Conservation (phyloP, 2,888 invertebrate species). For the Sarcophaga carnaria region DNA sequence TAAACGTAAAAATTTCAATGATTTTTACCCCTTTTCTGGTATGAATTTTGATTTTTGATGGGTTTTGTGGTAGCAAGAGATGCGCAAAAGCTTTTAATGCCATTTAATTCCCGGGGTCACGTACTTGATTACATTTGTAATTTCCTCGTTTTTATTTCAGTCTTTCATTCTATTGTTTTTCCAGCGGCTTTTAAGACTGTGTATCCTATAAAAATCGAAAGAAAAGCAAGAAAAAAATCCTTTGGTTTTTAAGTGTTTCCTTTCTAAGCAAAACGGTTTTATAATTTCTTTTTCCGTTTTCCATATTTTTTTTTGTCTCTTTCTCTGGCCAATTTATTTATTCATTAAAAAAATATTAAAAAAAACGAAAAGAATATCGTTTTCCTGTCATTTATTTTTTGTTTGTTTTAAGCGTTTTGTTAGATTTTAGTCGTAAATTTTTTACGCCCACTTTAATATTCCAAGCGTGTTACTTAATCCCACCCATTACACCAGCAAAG, state of each 20-base stretch:
- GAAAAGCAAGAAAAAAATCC: constrained; percentile 16
- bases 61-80: background rate
- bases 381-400: background rate
- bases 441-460: constrained; percentile 71
- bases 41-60: background rate
- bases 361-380: background rate
- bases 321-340: constrained; percentile 41
- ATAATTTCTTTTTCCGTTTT: constrained; percentile 30
- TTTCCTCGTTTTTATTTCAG: constrained; percentile 35
- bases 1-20: background rate
- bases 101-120: constrained; percentile 67
- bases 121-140: constrained; percentile 69
- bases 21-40: background rate
- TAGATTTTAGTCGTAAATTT: constrained; percentile 42
- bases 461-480: constrained; percentile 71
- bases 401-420: constrained; percentile 21
- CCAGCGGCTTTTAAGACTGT: constrained; percentile 20
- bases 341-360: constrained; percentile 20
- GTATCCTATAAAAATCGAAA: constrained; percentile 21
- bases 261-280: constrained; percentile 7
- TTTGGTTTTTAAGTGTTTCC: constrained; percentile 48
- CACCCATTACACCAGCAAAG: constrained; percentile 50
- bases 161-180: constrained; percentile 21
- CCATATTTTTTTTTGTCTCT: too few relatives aligned
- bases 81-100: constrained; percentile 54